Base-by-base conservation (phyloP, 2,888 invertebrate species). In the Papilio protenor region DNA sequence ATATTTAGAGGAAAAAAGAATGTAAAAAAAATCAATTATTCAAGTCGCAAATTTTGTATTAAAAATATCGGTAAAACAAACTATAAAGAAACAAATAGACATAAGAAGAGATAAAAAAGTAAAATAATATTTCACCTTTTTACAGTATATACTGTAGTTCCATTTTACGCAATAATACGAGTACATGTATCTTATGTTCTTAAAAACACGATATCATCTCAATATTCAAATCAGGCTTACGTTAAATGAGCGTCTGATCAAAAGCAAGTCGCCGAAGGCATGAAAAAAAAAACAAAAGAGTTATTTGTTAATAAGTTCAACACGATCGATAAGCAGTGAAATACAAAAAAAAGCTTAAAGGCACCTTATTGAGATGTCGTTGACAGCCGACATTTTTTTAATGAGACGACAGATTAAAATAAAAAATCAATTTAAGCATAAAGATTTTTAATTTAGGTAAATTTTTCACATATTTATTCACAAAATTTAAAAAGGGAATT, bases 301-400 rank as follows among this genome's bases (percentile, higher is more conserved):
- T n/a, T 59, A 23, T 5, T 71, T 71, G 18, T 71, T 76, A 72
- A 64, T 76, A 76, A 27, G 40, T 76, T 61, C 80, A 79, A 77
- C 75, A 77, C 74, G 80, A 75, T 79, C 81, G 85, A 86, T 84
- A 85, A 84, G 80, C 79, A 76, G 75, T n/a, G n/a, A n/a, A n/a
- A n/a, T n/a, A n/a, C n/a, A 81, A 80, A 82, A 84, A 75, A 49
- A 52, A 23, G 83, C 83, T 86, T 81, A 85, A 87, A 83, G 85
- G 85, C 83, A 84, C 81, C 85, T 82, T 85, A 87, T 84, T 84
- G 85, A 83, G 82, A 85, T 81, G 85, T 85, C 85, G 81, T 80
- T 77, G 81, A 78, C 85, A 85, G 85, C 21, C 40, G 66, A 84
- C 81, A 72, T 77, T 61, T 80, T 81, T 82, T 82, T 79, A 71